phyloP scores from a whole-genome alignment of 1,140 invertebrate species.

The Sarcophaga peregrina region DNA sequence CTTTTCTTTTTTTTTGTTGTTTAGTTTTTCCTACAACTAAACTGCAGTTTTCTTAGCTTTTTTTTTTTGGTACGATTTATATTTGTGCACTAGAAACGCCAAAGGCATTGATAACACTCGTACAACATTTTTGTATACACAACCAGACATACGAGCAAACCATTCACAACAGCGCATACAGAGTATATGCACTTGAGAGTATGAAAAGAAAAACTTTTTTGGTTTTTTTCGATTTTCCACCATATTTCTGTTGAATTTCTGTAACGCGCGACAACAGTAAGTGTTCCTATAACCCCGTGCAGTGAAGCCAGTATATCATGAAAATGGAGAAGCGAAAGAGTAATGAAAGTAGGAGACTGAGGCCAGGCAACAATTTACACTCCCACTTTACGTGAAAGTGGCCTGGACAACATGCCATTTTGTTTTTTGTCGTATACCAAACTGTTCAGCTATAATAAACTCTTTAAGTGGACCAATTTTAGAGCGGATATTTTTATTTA shows the following conservation, averaged over 20 bases:
- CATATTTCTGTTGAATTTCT: background rate
- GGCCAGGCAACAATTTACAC: background rate
- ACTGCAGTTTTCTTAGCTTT: background rate
- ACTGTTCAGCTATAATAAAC: background rate
- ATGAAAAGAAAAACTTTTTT: background rate
- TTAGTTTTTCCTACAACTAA: constrained; percentile 4
- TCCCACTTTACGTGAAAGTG: background rate
- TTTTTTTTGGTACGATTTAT: background rate
- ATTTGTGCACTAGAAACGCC: background rate
- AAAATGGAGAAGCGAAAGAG: background rate
- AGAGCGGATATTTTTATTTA: background rate
- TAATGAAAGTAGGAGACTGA: background rate
- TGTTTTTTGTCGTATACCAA: background rate
- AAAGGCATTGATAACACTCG: constrained; percentile 12
- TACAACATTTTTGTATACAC: background rate
- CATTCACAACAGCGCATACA: background rate
- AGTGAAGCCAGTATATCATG: background rate
- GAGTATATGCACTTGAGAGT: background rate
- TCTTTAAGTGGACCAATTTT: background rate
- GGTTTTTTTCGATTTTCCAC: background rate
- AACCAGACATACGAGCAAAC: too few species aligned
- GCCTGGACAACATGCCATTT: background rate
- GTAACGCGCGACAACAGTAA: background rate
- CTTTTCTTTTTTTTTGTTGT: background rate
- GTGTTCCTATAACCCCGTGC: background rate